Evolutionary conservation across 2,113 vertebrate species (phyloP).

Genomic region (Chrysemys picta): DNA sequence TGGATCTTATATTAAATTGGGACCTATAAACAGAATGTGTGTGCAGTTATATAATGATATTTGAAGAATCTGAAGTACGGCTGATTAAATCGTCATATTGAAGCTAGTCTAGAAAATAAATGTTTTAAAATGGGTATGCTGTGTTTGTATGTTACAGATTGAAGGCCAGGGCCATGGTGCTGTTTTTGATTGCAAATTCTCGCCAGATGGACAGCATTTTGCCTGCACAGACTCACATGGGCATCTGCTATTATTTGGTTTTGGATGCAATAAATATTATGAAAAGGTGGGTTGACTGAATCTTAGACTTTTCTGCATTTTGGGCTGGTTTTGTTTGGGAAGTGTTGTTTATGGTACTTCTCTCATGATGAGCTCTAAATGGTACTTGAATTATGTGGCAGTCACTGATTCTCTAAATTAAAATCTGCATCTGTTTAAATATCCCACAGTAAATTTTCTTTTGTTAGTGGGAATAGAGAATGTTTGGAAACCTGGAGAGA

Average conservation of each 20-base stretch:
- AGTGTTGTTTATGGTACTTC: conserved; percentile 10
- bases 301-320: conserved; percentile 29
- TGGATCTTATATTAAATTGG: background rate
- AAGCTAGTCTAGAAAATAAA: rapidly evolving
- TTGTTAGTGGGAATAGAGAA: background rate
- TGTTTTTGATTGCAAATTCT: conserved; percentile 99
- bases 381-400: background rate
- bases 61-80: background rate
- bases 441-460: background rate
- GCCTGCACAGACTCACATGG: conserved; percentile 98
- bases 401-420: conserved; percentile 36
- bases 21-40: background rate
- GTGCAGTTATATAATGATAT: background rate
- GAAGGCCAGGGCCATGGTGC: conserved; percentile 98
- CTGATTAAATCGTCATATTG: background rate
- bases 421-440: background rate
- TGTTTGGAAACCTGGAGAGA: too few species aligned
- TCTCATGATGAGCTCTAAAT: background rate
- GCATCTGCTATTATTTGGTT: conserved; percentile 96
- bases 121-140: conserved; percentile 1
- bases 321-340: conserved; percentile 37
- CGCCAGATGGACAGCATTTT: conserved; percentile 96
- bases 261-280: conserved; percentile 94
- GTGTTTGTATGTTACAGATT: conserved; percentile 83
- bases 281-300: conserved; percentile 87